These are phyloP conservation scores for Corynorhinus townsendii DNA, from an alignment of 2,113 vertebrate species.

Conservation along the genomic window DNA sequence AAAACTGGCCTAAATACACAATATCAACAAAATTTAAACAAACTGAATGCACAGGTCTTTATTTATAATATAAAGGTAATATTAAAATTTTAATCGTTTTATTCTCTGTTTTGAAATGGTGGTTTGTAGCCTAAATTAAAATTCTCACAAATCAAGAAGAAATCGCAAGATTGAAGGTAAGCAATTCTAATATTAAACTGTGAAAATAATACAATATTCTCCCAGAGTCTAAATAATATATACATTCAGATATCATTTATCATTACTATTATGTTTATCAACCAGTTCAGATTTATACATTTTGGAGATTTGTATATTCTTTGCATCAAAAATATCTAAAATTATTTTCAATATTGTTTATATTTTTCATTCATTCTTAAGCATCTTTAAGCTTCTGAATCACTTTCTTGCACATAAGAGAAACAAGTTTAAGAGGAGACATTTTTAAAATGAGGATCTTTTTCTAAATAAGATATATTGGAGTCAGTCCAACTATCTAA, in stretches of 20 bases:
- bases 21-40: neutral
- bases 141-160: slow-evolving; percentile 6
- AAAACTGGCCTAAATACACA: neutral
- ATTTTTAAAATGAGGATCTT: neutral
- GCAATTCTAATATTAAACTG: neutral
- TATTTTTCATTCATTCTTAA: neutral
- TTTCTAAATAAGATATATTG: neutral
- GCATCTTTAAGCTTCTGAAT: neutral
- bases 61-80: neutral
- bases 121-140: neutral
- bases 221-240: neutral
- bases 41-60: neutral
- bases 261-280: neutral
- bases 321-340: neutral
- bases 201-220: neutral
- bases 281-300: neutral
- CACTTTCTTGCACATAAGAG: neutral
- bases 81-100: neutral
- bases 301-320: neutral
- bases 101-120: neutral
- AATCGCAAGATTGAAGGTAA: neutral
- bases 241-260: neutral
- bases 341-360: neutral
- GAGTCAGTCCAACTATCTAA: neutral
- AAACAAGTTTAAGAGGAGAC: neutral